Base-by-base conservation (phyloP, 2,797 vertebrate genomes). In the Otolemur crassicaudatus region DNA sequence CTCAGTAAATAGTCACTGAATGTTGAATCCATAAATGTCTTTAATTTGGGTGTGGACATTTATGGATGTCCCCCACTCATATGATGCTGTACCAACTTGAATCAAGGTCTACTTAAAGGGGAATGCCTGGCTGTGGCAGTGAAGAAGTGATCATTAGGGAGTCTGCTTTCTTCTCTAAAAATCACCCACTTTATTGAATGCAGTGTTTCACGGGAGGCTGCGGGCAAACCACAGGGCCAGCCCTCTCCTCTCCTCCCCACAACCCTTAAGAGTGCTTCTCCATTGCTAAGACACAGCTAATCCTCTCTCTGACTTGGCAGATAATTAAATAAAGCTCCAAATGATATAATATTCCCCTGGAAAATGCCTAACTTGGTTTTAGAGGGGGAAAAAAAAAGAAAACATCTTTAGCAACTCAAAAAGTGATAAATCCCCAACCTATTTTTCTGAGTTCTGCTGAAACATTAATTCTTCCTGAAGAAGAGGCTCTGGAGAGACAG, bases 251-350 rank as follows among this genome's bases (percentile, higher is more conserved):
- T 81, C n/a, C 69, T 43, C 22, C 27, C 46, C n/a, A 13, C 23
- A 27, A 20, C n/a, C 12, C 65, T 60, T 63, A 9, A 1, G 10
- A 16, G 43, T 2, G 6, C 56, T 46, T 65, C 23, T 19, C 17
- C n/a, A 75, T n/a, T 77, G 86, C 75, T 87, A 29, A 87, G 90
- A 87, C 10, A 25, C 46, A 37, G 65, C 37, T 70, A 73, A 27
- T 85, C 70, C 81, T 85, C 31, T 29, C 53, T 43, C 29, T 53
- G 86, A 85, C 58, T 83, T 25, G 83, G 65, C 37, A 90, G 75
- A 83, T 89, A 75, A 93, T 94, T 92, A 88, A 79, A 46, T 76
- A 88, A 75, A 94, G 63, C 79, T 96, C 63, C 89, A 80, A 83
- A 84, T 40, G 79, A 49, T 34, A 46, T 11, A 56, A 11, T 25